phyloP scores from a whole-genome alignment of 2,113 vertebrate species.

The Lamprotornis superbus region DNA sequence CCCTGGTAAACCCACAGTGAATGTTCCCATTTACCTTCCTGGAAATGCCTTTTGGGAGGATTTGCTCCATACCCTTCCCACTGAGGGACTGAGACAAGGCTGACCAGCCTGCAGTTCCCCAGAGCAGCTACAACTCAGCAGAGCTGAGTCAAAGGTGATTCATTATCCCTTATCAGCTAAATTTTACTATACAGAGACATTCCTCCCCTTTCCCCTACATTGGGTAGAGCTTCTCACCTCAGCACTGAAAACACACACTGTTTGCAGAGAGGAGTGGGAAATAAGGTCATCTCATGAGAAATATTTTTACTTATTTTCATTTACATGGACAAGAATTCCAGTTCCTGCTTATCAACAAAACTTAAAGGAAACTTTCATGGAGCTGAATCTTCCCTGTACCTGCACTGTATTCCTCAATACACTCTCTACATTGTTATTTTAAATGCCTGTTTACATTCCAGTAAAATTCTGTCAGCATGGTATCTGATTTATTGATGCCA shows the following conservation, averaged over 20 bases:
- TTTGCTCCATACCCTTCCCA: not conserved
- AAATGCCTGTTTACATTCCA: slow-evolving; percentile 64
- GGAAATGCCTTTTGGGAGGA: not conserved
- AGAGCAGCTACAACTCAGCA: not conserved
- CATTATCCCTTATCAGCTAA: slow-evolving; percentile 50
- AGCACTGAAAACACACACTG: not conserved
- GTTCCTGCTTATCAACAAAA: not conserved
- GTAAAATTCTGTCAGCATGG: not conserved
- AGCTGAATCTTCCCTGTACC: not conserved
- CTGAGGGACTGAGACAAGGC: not conserved
- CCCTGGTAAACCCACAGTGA: not conserved
- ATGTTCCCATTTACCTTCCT: not conserved
- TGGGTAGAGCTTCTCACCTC: not conserved
- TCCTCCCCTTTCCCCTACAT: slow-evolving; percentile 57
- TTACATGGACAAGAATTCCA: not conserved
- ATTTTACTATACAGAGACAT: slow-evolving; percentile 41
- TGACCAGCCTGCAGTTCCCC: not conserved
- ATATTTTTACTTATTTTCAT: not conserved
- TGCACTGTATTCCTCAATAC: not conserved
- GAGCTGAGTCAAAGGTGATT: not conserved
- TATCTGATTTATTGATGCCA: slow-evolving; percentile 65
- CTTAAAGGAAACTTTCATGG: not conserved
- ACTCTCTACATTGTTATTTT: not conserved
- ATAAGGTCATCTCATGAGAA: not conserved
- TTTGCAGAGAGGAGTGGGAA: not conserved